Evolutionary conservation across 2,888 invertebrate genomes (phyloP), one percentile per base, ranked within the genome.

Genomic region (Caenorhabditis sp.): DNA sequence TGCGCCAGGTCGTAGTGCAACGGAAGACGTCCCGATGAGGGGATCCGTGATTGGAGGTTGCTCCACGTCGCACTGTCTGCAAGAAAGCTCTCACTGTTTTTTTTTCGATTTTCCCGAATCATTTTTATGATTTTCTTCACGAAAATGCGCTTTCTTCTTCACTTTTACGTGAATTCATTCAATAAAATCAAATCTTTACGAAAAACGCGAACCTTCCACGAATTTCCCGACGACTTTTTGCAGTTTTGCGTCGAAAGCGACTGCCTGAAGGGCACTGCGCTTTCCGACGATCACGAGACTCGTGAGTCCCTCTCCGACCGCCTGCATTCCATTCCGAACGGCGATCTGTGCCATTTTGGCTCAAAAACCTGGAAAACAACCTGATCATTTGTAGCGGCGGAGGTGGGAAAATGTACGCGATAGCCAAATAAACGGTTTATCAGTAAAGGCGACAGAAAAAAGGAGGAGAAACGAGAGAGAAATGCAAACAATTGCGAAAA

Each of bases 1-100:
- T 84, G 81, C 11, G 85, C 87, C 15, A 83, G 59, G 59, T 87
- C 79, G 48, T 83, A 70, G 41, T 83, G 80, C 6, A 87, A 66
- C n/a, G 86, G 83, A 35, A 86, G 43, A 9, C 78, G 72, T 22
- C 82, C 79, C 6, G 62, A 41, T 2, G 62, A 7, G 26, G 72
- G 79, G 24, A 81, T 37, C 8, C 70, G 59, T 5, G 65, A 41
- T 15, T 83, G 2, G 5, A 82, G 82, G 4, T 37, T 24, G 20
- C 59, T 72, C 80, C 84, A 85, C 1, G 73, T 39, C 6, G 71
- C 70, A 20, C 73, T 68, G 27, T 80, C 84, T 78, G 46, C 39
- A 78, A 39, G 17, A 2, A 35, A 24, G 1, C n/a, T n/a, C n/a
- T n/a, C n/a, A n/a, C n/a, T n/a, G n/a, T n/a, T n/a, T n/a, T n/a